Evolutionary conservation across 2,888 invertebrate genomes (phyloP).

Genomic region (Ptychoptera contaminata): DNA sequence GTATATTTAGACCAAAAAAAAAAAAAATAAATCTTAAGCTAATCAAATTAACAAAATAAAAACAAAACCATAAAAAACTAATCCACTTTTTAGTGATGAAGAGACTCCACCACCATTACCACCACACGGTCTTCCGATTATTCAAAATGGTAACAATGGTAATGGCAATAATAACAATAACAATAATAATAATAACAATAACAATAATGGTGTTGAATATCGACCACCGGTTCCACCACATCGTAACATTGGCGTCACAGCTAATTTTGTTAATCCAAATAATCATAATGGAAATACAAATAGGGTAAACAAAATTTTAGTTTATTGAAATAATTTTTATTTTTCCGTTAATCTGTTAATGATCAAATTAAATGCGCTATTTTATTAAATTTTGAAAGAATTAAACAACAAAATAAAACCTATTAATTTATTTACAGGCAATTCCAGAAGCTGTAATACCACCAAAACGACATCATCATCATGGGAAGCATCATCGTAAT

Average conservation of each 20-base stretch:
- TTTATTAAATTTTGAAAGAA: background rate
- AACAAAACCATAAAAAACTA: conserved; percentile 1
- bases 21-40: background rate
- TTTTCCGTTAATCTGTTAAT: background rate
- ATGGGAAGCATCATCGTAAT: conserved; percentile 21
- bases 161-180: background rate
- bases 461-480: conserved; percentile 18
- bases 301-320: conserved; percentile 1
- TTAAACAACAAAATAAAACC: background rate
- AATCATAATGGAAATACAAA: conserved; percentile 3
- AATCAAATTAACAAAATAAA: background rate
- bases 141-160: conserved; percentile 13
- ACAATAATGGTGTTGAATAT: conserved; percentile 45
- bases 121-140: conserved; percentile 33
- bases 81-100: conserved; percentile 23
- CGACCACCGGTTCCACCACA: conserved; percentile 82
- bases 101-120: conserved; percentile 34
- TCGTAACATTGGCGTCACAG: conserved; percentile 49
- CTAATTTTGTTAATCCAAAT: conserved; percentile 30
- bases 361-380: background rate
- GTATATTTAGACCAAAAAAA: conserved; percentile 20
- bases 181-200: background rate
- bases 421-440: conserved; percentile 1
- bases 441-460: conserved; percentile 7
- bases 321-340: background rate